Percentiles rank a stretch among this genome's conserved stretches.
These are phyloP conservation scores for Passer domesticus DNA, from an alignment of 2,113 vertebrate genomes.

Conservation along the genomic window DNA sequence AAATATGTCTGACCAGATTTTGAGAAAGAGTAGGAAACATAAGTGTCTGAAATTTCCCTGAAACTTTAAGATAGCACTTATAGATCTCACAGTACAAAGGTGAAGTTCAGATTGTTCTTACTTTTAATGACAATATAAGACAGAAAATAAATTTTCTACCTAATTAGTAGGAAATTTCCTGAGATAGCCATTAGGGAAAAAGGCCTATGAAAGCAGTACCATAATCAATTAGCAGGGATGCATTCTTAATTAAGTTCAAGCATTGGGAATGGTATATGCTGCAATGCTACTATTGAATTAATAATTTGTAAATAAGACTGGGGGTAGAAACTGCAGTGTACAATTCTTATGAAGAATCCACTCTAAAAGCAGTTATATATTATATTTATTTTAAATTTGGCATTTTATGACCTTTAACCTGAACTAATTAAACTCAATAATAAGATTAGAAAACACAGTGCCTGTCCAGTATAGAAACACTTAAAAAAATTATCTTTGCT, in stretches of 20 bases:
- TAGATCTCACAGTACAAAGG: background rate
- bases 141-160: slow-evolving; percentile 30
- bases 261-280: slow-evolving; percentile 5
- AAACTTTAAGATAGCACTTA: background rate
- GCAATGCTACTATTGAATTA: slow-evolving; percentile 32
- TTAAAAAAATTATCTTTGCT: background rate
- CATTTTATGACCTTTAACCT: background rate
- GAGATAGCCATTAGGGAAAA: slow-evolving; percentile 22
- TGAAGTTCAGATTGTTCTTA: background rate
- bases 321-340: background rate
- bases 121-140: background rate
- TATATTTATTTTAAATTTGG: background rate
- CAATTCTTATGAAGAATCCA: background rate
- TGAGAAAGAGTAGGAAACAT: background rate
- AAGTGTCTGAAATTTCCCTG: background rate
- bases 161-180: slow-evolving; percentile 44
- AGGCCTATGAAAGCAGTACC: slow-evolving; percentile 9
- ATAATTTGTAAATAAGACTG: slow-evolving; percentile 37
- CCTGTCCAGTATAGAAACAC: background rate
- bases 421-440: background rate
- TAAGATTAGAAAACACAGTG: background rate
- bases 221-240: slow-evolving; percentile 58
- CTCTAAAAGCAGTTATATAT: background rate
- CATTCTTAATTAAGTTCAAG: slow-evolving; percentile 63
- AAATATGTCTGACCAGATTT: background rate